Evolutionary conservation across 2,888 invertebrate genomes (phyloP).

Genomic region (Helicoverpa assulta): DNA sequence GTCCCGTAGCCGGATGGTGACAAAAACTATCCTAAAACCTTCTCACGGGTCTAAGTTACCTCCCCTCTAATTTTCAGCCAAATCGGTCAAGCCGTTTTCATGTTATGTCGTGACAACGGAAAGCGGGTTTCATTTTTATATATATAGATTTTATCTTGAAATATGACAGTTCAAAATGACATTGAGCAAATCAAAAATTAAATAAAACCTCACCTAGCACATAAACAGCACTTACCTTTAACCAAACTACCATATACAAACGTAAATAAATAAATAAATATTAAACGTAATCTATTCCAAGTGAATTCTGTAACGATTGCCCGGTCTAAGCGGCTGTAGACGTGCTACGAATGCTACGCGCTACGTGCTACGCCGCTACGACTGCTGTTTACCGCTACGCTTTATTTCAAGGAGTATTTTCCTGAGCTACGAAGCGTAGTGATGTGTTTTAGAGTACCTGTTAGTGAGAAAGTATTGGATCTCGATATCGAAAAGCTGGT

Average conservation of each 20-base stretch:
- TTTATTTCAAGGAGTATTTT: constrained; percentile 44
- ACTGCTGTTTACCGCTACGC: constrained; percentile 52
- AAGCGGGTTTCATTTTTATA: too few species aligned
- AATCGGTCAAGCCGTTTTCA: too few species aligned
- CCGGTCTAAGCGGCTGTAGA: constrained; percentile 75
- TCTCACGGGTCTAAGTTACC: too few species aligned
- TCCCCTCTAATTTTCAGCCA: too few species aligned
- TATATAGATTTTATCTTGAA: too few species aligned
- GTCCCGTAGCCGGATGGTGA: too few species aligned
- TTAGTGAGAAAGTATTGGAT: constrained; percentile 40
- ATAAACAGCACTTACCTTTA: not conserved
- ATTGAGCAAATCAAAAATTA: not conserved
- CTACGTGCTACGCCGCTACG: constrained; percentile 66
- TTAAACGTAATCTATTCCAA: constrained; percentile 69
- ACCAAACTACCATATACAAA: constrained; percentile 37
- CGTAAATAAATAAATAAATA: constrained; percentile 73
- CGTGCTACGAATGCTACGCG: constrained; percentile 83
- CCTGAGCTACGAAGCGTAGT: constrained; percentile 44
- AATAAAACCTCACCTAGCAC: not conserved
- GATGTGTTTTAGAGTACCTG: constrained; percentile 50
- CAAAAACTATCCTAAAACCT: too few species aligned
- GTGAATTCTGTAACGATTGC: constrained; percentile 68
- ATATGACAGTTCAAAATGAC: not conserved
- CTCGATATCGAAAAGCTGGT: constrained; percentile 30
- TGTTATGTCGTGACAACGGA: too few species aligned